Percentiles rank a stretch among this genome's conserved stretches.
Conservation (phyloP, 2,888 invertebrate genomes). For the Lathronympha strigana region DNA sequence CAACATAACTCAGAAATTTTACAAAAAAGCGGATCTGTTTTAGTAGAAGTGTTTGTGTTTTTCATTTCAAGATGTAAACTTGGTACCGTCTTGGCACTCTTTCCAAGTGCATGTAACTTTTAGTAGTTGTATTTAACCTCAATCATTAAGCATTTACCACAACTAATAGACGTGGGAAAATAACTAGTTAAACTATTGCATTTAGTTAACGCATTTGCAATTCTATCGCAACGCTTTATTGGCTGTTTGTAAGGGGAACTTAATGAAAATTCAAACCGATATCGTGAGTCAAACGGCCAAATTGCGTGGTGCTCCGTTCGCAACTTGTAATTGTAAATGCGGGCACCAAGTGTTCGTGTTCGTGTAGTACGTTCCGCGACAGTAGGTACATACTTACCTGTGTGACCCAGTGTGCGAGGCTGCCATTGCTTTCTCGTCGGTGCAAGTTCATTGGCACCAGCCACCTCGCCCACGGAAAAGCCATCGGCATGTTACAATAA, state of each 20-base stretch:
- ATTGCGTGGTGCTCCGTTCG: slow-evolving; percentile 56
- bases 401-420: slow-evolving; percentile 72
- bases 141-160: slow-evolving; percentile 45
- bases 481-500: slow-evolving; percentile 69
- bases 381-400: slow-evolving; percentile 53
- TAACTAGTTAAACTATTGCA: slow-evolving; percentile 54
- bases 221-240: slow-evolving; percentile 63
- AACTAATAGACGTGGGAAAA: slow-evolving; percentile 67
- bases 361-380: slow-evolving; percentile 62
- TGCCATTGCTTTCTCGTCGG: slow-evolving; percentile 74
- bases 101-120: slow-evolving; percentile 38
- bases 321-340: slow-evolving; percentile 53
- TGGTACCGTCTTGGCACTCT: neutral
- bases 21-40: slow-evolving; percentile 17
- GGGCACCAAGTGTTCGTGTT: slow-evolving; percentile 57
- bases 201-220: slow-evolving; percentile 62
- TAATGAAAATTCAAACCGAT: slow-evolving; percentile 63
- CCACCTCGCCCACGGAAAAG: slow-evolving; percentile 54
- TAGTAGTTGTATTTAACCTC: slow-evolving; percentile 38
- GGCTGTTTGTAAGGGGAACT: slow-evolving; percentile 53
- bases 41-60: slow-evolving; percentile 18
- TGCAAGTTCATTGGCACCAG: slow-evolving; percentile 78
- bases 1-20: slow-evolving; percentile 21
- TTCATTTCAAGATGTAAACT: neutral
- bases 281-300: slow-evolving; percentile 56